Conservation (phyloP, 2,797 vertebrate species). For the Paguma larvata region DNA sequence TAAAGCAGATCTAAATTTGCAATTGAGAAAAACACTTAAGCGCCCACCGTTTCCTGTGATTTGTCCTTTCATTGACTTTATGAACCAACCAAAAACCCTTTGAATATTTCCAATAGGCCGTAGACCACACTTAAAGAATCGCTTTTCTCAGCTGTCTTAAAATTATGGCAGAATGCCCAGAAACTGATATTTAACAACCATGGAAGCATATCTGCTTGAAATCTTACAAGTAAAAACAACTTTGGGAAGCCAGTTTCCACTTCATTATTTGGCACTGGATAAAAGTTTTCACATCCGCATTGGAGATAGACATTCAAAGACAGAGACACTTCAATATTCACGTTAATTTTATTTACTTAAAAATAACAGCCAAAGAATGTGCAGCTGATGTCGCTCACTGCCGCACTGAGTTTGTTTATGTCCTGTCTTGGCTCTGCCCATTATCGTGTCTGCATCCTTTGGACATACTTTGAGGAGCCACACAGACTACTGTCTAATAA, state of each 20-base stretch:
- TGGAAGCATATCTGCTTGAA: constrained; percentile 69
- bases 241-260: constrained; percentile 65
- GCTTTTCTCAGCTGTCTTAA: constrained; percentile 63
- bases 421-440: neutral
- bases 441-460: constrained; percentile 49
- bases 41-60: neutral
- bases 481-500: constrained; percentile 59
- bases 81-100: constrained; percentile 13
- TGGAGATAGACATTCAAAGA: constrained; percentile 49
- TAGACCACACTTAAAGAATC: constrained; percentile 57
- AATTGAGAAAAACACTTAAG: neutral
- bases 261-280: constrained; percentile 70
- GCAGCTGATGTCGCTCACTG: constrained; percentile 43
- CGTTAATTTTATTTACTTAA: constrained; percentile 69
- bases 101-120: neutral
- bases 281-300: constrained; percentile 56
- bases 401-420: constrained; percentile 41
- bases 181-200: constrained; percentile 73
- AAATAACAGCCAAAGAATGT: constrained; percentile 72
- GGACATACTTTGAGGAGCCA: constrained; percentile 32
- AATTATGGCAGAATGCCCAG: constrained; percentile 70
- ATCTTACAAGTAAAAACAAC: constrained; percentile 72
- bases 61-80: constrained; percentile 28
- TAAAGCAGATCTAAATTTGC: neutral
- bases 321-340: constrained; percentile 47